A percentile compares a stretch with the other conserved stretches of the same genome.
These are phyloP conservation scores for Drosophila pseudoananassae DNA, from an alignment of 1,140 invertebrate species.

Conservation along the genomic window DNA sequence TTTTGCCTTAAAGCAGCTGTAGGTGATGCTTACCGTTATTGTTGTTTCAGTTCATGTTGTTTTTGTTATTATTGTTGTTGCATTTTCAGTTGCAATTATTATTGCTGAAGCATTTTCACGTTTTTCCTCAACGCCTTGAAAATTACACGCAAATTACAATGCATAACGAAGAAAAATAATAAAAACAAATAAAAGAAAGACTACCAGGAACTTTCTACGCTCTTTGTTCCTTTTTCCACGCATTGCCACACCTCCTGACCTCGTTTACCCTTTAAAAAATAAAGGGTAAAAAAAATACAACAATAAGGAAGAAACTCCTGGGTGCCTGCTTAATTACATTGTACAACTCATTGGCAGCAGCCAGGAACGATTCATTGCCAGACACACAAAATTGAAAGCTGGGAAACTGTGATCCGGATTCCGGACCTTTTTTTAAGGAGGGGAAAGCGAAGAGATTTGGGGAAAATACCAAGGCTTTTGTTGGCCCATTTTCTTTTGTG, in stretches of 20 bases:
- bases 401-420: constrained; percentile 5
- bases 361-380: constrained; percentile 24
- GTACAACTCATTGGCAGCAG: constrained; percentile 54
- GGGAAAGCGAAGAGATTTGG: not conserved
- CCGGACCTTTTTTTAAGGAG: not conserved
- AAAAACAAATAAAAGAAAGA: constrained; percentile 22
- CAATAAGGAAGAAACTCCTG: constrained; percentile 1
- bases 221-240: constrained; percentile 28
- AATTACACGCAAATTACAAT: constrained; percentile 80
- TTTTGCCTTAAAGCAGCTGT: constrained; percentile 66
- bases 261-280: constrained; percentile 27
- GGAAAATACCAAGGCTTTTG: constrained; percentile 19
- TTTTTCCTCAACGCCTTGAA: constrained; percentile 59
- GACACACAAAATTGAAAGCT: constrained; percentile 7
- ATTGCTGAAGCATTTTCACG: constrained; percentile 64
- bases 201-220: constrained; percentile 12
- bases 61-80: constrained; percentile 8
- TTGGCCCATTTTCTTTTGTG: constrained; percentile 38
- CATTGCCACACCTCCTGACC: not conserved
- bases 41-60: constrained; percentile 3
- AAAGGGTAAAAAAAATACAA: not conserved
- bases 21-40: constrained; percentile 28
- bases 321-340: constrained; percentile 56
- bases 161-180: constrained; percentile 54
- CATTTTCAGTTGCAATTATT: constrained; percentile 34